Evolutionary conservation across 2,113 vertebrate species (phyloP).

Genomic region (Aptenodytes patagonicus): DNA sequence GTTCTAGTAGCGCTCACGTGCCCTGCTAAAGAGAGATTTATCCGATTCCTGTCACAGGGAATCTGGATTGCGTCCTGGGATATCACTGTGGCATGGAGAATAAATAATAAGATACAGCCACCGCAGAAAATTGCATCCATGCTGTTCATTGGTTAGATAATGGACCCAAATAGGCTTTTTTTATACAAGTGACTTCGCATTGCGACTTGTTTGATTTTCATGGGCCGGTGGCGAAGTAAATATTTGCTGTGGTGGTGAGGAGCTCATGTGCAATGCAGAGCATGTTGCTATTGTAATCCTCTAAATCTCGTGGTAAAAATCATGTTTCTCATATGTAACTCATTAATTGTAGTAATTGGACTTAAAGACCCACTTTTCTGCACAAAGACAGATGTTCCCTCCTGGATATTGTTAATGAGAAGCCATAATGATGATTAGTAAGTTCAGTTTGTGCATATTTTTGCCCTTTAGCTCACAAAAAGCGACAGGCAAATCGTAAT

Average conservation of each 20-base stretch:
- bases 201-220: not conserved
- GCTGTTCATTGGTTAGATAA: not conserved
- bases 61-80: not conserved
- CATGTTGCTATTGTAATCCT: not conserved
- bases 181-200: not conserved
- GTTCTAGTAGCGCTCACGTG: rapidly evolving
- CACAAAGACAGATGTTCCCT: not conserved
- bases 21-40: not conserved
- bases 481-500: not conserved
- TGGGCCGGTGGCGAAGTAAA: not conserved
- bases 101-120: not conserved
- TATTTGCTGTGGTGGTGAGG: not conserved
- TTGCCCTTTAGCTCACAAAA: not conserved
- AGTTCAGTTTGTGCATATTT: not conserved
- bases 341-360: slow-evolving; percentile 1
- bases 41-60: no score
- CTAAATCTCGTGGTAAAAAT: not conserved
- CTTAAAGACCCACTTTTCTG: not conserved
- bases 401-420: slow-evolving; percentile 26
- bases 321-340: not conserved
- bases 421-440: not conserved
- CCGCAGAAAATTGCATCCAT: not conserved
- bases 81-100: rapidly evolving
- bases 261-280: not conserved
- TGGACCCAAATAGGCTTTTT: not conserved